These are phyloP conservation scores for Sceliomorpha sp. DNA, from an alignment of 2,888 invertebrate genomes.

Conservation along the genomic window DNA sequence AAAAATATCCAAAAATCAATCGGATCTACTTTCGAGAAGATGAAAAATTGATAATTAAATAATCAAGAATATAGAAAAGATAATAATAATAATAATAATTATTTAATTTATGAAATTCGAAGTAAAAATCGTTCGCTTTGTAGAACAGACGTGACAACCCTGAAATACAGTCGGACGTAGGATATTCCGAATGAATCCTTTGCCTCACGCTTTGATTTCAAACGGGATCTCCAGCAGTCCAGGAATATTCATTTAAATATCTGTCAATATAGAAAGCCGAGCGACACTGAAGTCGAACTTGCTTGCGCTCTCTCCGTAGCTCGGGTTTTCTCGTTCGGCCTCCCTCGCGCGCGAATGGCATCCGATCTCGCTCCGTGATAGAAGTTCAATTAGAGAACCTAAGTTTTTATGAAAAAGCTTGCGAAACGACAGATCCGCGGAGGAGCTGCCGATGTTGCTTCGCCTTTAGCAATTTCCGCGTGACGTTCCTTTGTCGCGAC, in stretches of 20 bases:
- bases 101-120: too few species aligned
- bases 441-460: too few species aligned
- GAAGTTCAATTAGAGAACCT: constrained; percentile 43
- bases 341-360: background rate
- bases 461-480: too few species aligned
- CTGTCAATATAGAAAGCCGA: constrained; percentile 75
- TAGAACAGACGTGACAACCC: constrained; percentile 72
- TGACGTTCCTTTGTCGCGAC: too few species aligned
- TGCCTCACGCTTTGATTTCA: constrained; percentile 74
- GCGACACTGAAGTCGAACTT: constrained; percentile 60
- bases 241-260: constrained; percentile 79
- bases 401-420: constrained; percentile 17
- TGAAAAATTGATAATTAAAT: too few species aligned
- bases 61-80: too few species aligned
- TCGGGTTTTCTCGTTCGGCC: constrained; percentile 1
- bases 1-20: too few species aligned
- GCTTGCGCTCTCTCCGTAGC: constrained; percentile 19
- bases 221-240: constrained; percentile 70
- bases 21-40: too few species aligned
- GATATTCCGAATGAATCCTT: constrained; percentile 73
- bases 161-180: constrained; percentile 63
- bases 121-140: too few species aligned
- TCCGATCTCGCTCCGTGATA: constrained; percentile 24
- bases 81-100: too few species aligned
- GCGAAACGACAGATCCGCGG: constrained; percentile 28